A percentile compares a stretch with the other conserved stretches of the same genome.
Conservation (phyloP, 2,888 invertebrate genomes). For the Caenorhabditis panamensis region DNA sequence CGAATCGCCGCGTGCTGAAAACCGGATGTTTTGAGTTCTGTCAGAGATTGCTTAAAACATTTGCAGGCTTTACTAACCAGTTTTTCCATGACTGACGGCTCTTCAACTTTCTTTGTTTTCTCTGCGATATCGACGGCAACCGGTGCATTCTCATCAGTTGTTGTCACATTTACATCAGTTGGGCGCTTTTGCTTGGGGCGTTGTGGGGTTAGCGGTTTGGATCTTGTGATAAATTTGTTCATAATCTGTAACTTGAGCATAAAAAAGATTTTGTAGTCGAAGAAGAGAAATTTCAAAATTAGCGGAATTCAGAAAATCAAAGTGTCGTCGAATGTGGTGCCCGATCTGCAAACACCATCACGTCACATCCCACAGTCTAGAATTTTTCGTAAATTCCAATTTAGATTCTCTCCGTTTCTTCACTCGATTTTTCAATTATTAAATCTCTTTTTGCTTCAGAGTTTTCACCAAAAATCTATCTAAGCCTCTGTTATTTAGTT, state of each 20-base stretch:
- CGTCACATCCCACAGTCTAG: constrained; percentile 14
- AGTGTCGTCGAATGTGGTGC: constrained; percentile 10
- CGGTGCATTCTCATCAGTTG: constrained; percentile 3
- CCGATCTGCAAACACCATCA: constrained; percentile 6
- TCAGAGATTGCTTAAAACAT: too few species aligned
- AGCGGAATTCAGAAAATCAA: not conserved
- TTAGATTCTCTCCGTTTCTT: constrained; percentile 1
- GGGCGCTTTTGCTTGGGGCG: not conserved
- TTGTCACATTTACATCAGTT: too few species aligned
- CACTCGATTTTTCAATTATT: not conserved
- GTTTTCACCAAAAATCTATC: too few species aligned
- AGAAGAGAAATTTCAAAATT: constrained; percentile 18
- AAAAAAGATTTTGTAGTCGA: not conserved
- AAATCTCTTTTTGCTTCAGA: too few species aligned
- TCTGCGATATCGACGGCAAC: not conserved
- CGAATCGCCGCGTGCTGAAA: constrained; percentile 46
- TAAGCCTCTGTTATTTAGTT: too few species aligned
- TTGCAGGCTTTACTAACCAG: constrained; percentile 47
- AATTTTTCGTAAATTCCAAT: constrained; percentile 5
- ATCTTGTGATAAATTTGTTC: constrained; percentile 45
- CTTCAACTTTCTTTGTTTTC: constrained; percentile 13
- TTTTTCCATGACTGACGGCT: constrained; percentile 39
- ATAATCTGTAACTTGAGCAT: constrained; percentile 30
- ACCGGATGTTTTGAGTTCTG: not conserved
- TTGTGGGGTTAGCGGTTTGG: constrained; percentile 14